phyloP scores from a whole-genome alignment of 2,797 vertebrate genomes.

The Oryzias sinensis region DNA sequence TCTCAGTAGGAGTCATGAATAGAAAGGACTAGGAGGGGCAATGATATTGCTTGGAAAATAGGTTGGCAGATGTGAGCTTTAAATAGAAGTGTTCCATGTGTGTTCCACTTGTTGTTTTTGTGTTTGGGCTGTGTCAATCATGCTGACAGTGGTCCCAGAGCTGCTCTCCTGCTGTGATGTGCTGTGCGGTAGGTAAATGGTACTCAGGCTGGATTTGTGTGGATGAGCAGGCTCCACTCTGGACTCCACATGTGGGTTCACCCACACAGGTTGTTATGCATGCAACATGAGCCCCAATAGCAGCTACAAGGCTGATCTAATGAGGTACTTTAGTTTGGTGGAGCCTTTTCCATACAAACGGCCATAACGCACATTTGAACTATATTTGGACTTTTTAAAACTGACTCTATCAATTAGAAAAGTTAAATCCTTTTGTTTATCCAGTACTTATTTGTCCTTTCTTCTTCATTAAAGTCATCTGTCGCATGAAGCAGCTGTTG shows the following conservation, averaged over 20 bases:
- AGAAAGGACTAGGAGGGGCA: slow-evolving; percentile 37
- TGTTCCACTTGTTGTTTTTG: slow-evolving; percentile 46
- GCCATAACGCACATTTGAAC: slow-evolving; percentile 2
- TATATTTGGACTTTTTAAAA: too few relatives aligned
- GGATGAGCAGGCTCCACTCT: slow-evolving; percentile 28
- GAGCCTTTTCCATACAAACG: not conserved
- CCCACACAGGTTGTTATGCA: slow-evolving; percentile 22
- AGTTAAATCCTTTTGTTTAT: too few relatives aligned
- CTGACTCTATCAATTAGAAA: too few relatives aligned
- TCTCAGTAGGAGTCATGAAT: slow-evolving; percentile 45
- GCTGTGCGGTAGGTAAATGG: slow-evolving; percentile 48
- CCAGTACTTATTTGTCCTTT: too few relatives aligned
- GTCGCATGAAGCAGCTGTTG: too few relatives aligned
- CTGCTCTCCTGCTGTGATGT: slow-evolving; percentile 43
- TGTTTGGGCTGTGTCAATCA: slow-evolving; percentile 43
- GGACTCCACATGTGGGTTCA: slow-evolving; percentile 41
- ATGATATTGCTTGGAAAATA: slow-evolving; percentile 20
- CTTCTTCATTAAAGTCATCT: too few relatives aligned
- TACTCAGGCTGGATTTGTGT: slow-evolving; percentile 36
- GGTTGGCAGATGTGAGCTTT: slow-evolving; percentile 33
- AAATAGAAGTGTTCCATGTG: slow-evolving; percentile 49
- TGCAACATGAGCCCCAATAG: slow-evolving; percentile 21
- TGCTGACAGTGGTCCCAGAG: slow-evolving; percentile 31
- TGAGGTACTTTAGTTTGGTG: slow-evolving; percentile 9
- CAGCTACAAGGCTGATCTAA: slow-evolving; percentile 1